Base-by-base conservation (phyloP, 2,888 invertebrate species). In the Scaptomyza reducta region DNA sequence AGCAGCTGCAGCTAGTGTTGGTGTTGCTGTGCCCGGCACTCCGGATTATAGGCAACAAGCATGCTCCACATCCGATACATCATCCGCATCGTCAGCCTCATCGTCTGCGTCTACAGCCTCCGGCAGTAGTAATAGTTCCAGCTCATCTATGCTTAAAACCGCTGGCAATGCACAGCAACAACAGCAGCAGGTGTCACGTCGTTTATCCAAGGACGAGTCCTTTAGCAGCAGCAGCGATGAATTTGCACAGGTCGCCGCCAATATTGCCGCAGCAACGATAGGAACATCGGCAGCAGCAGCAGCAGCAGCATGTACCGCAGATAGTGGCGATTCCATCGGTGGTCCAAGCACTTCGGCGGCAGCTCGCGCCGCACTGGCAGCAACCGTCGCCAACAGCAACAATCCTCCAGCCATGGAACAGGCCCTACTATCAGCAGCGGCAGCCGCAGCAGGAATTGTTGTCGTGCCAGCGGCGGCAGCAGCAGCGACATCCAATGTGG, bases 151-250 rank as follows among this genome's bases (percentile, higher is more conserved):
- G 79, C 65, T 91, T 0, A 74, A 74, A 18, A 70, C 74, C 13
- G 67, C 70, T 3, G 67, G 18, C 35, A 35, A 50, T 38, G 25
- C 14, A 38, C 50, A 50, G 16, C 74, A 22, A 47, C 73, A 57
- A 3, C 67, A 67, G 38, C 54, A 53, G 41, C 42, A 46, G 27
- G 61, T 33, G 68, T 85, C 16, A 18, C 92, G 94, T 14, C 93
- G 96, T 56, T 93, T 95, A 31, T 96, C 96, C 40, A 96, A 96
- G 91, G 96, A 96, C 88, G 96, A 96, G 87, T 96, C 95, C 1
- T 94, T 94, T 25, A 95, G 95, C 11, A 96, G 94, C 45, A 94
- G 94, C 18, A 95, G 95, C 55, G 98, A 98, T 91, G 98, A 98
- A 86, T 97, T 96, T 90, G 96, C 74, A 1, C 77, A 55, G 61